Percentiles rank a stretch among this genome's conserved stretches.
These are phyloP conservation scores for Megalopta genalis DNA, from an alignment of 1,140 invertebrate species.

Conservation along the genomic window DNA sequence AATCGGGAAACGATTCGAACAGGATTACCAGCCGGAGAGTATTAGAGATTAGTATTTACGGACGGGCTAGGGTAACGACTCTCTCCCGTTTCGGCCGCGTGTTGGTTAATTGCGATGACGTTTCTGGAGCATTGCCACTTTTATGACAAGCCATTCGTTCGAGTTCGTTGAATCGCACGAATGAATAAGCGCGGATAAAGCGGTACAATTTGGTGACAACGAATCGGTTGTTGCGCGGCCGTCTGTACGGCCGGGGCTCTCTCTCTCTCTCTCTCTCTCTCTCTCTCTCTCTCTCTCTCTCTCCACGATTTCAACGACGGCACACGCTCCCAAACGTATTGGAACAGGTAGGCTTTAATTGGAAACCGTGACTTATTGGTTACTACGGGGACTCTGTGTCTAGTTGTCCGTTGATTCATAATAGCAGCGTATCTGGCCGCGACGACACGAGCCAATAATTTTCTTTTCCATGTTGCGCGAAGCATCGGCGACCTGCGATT, in stretches of 20 bases:
- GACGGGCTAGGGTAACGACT: neutral
- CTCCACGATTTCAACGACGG: neutral
- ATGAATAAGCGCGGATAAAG: neutral
- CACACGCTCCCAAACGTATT: neutral
- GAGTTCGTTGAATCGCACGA: neutral
- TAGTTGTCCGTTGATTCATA: neutral
- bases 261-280: too few relatives aligned
- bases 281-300: too few relatives aligned
- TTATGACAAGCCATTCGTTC: slow-evolving; percentile 10
- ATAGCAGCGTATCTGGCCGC: neutral
- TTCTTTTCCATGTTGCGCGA: neutral
- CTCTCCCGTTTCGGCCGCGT: neutral
- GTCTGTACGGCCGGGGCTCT: neutral
- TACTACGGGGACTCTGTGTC: too few relatives aligned
- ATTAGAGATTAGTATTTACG: neutral
- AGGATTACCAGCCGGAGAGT: neutral
- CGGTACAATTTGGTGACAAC: neutral
- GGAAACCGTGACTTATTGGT: neutral
- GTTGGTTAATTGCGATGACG: neutral
- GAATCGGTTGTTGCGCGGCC: neutral
- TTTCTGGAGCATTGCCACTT: neutral
- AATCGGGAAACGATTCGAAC: neutral
- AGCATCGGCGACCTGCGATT: neutral
- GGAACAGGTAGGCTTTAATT: neutral
- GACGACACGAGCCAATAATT: neutral